A percentile compares a stretch with the other conserved stretches of the same genome.
Conservation (phyloP, 2,888 invertebrate species). For the Drosophila neonasuta region DNA sequence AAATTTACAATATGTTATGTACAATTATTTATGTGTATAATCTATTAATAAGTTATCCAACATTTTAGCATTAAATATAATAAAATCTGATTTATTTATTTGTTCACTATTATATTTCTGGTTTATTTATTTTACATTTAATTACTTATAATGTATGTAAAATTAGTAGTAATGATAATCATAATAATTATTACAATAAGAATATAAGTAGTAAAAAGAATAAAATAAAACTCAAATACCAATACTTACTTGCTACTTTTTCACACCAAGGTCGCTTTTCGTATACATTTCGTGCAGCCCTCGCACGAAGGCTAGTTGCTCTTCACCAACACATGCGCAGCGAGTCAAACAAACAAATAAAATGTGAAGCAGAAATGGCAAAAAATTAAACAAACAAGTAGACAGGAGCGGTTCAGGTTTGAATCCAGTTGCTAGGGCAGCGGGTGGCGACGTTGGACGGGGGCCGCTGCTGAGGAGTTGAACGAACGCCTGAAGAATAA, state of each 20-base stretch:
- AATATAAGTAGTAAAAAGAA: neutral
- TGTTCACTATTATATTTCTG: neutral
- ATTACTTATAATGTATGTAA: too few species aligned
- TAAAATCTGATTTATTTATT: neutral
- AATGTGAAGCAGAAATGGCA: constrained; percentile 80
- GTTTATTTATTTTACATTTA: too few species aligned
- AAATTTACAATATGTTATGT: too few species aligned
- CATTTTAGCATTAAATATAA: neutral
- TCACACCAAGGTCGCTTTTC: neutral
- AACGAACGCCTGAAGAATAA: constrained; percentile 60
- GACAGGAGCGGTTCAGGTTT: constrained; percentile 77
- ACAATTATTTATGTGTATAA: too few species aligned
- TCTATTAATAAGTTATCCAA: too few species aligned
- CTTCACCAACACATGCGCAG: constrained; percentile 70
- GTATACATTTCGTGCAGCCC: constrained; percentile 30
- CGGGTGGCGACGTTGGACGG: constrained; percentile 25
- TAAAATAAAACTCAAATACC: neutral
- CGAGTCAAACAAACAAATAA: constrained; percentile 81
- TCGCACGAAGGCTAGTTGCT: constrained; percentile 55
- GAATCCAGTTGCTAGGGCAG: constrained; percentile 30
- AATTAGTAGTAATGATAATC: too few species aligned
- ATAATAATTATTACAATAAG: too few species aligned
- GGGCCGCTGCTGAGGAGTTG: constrained; percentile 50
- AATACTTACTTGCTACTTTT: neutral
- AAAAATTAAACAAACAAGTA: constrained; percentile 81